A percentile compares a stretch with the other conserved stretches of the same genome.
Evolutionary conservation across 1,140 invertebrate species (phyloP).

Genomic region (Calephelis nemesis): DNA sequence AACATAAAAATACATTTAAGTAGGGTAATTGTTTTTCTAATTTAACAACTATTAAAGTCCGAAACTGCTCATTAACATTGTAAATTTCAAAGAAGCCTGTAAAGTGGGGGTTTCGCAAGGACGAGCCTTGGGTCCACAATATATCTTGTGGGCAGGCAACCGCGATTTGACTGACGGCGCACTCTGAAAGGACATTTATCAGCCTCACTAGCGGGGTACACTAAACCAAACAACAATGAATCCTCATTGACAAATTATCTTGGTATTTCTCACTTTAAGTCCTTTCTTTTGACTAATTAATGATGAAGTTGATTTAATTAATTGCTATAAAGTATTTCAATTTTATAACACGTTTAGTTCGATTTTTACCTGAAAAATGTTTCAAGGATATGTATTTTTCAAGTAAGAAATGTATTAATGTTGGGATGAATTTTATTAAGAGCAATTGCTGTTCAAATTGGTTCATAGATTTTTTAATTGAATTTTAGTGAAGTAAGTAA

Average conservation of each 20-base stretch:
- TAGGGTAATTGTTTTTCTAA: background rate
- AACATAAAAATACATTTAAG: too few species aligned
- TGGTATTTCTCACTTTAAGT: slow-evolving; percentile 59
- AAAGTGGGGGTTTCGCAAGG: slow-evolving; percentile 53
- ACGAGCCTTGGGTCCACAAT: slow-evolving; percentile 69
- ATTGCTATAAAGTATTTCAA: background rate
- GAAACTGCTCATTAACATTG: slow-evolving; percentile 26
- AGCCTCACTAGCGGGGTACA: slow-evolving; percentile 74
- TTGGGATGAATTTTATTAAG: too few species aligned
- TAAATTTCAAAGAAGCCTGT: slow-evolving; percentile 40
- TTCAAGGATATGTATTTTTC: too few species aligned
- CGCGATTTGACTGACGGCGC: slow-evolving; percentile 75
- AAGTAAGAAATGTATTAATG: too few species aligned
- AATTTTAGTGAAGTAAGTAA: too few species aligned
- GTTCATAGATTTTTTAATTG: too few species aligned
- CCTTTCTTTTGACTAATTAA: slow-evolving; percentile 42
- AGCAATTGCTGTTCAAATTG: too few species aligned
- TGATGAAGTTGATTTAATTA: slow-evolving; percentile 12
- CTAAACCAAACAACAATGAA: slow-evolving; percentile 77
- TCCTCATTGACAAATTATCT: slow-evolving; percentile 77
- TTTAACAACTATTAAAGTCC: slow-evolving; percentile 12
- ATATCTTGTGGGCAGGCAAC: slow-evolving; percentile 75
- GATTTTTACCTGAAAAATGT: too few species aligned
- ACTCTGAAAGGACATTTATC: slow-evolving; percentile 77
- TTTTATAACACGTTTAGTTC: too few species aligned